Conservation (phyloP, 1,140 invertebrate genomes). For the Stegodyphus mimosarum region DNA sequence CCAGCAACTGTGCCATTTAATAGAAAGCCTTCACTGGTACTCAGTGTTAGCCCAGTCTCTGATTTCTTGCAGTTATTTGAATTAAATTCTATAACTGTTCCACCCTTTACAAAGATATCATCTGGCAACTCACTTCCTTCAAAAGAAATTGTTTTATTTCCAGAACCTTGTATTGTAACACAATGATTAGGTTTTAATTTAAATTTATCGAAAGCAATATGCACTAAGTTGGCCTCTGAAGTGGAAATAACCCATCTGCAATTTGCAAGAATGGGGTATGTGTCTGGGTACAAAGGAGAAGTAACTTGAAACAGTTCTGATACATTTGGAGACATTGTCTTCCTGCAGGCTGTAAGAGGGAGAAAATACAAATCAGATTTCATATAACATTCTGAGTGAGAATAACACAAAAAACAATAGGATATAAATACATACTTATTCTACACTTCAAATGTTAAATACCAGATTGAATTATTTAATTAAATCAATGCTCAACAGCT, state of each 20-base stretch:
- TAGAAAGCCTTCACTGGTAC: slow-evolving; percentile 27
- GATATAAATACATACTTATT: too few relatives aligned
- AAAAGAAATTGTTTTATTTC: not conserved
- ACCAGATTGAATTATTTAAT: too few relatives aligned
- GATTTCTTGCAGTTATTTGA: slow-evolving; percentile 12
- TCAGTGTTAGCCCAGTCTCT: not conserved
- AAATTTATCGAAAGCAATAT: slow-evolving; percentile 7
- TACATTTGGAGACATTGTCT: not conserved
- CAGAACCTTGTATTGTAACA: slow-evolving; percentile 14
- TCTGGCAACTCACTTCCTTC: slow-evolving; percentile 5
- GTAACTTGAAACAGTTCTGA: not conserved
- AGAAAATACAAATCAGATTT: too few relatives aligned
- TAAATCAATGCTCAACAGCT: too few relatives aligned
- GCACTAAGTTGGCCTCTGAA: slow-evolving; percentile 17
- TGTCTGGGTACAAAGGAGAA: slow-evolving; percentile 46
- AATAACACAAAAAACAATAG: not conserved
- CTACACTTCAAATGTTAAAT: too few relatives aligned
- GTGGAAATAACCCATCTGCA: slow-evolving; percentile 21
- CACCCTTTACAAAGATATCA: slow-evolving; percentile 23
- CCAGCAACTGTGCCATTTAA: slow-evolving; percentile 40
- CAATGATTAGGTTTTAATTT: slow-evolving; percentile 29
- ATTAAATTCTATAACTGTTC: slow-evolving; percentile 21
- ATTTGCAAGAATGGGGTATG: slow-evolving; percentile 36
- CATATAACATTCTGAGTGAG: not conserved
- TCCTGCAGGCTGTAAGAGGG: slow-evolving; percentile 7